Percentiles rank a stretch among this genome's conserved stretches.
These are phyloP conservation scores for Pangasianodon hypophthalmus DNA, from an alignment of 2,113 vertebrate genomes.

Conservation along the genomic window DNA sequence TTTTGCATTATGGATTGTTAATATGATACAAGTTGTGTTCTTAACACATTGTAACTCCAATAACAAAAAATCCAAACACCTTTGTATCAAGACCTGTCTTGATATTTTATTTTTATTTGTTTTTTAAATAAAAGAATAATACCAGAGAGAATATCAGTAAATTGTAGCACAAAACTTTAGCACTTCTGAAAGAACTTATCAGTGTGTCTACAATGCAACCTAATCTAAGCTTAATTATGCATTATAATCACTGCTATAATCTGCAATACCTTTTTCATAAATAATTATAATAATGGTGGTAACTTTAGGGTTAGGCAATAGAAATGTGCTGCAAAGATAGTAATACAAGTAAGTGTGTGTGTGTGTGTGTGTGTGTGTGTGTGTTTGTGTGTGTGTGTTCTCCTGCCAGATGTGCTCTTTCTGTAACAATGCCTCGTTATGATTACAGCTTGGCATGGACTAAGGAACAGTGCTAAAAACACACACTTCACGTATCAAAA, in stretches of 20 bases:
- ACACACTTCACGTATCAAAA: constrained; percentile 46
- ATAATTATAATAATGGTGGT: background rate
- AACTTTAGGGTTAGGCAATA: background rate
- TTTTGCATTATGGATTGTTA: background rate
- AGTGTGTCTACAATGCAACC: background rate
- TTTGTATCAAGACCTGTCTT: background rate
- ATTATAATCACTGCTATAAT: background rate
- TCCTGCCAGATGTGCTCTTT: constrained; percentile 31
- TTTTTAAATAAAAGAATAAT: background rate
- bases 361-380: constrained; percentile 18
- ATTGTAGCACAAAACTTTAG: background rate
- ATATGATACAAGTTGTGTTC: background rate
- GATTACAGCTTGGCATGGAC: constrained; percentile 58
- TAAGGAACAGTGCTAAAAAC: constrained; percentile 36
- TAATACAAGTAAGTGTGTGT: background rate
- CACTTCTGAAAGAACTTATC: background rate
- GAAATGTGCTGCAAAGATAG: background rate
- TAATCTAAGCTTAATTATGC: background rate
- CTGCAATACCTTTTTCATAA: background rate
- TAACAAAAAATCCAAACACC: background rate
- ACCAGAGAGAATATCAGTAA: background rate
- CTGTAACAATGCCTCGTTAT: constrained; percentile 44
- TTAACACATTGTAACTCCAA: background rate
- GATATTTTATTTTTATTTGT: background rate
- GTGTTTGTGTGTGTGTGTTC: constrained; percentile 7